Evolutionary conservation across 2,113 vertebrate genomes (phyloP), one percentile per base, ranked within the genome.

Genomic region (Tupaia tana): DNA sequence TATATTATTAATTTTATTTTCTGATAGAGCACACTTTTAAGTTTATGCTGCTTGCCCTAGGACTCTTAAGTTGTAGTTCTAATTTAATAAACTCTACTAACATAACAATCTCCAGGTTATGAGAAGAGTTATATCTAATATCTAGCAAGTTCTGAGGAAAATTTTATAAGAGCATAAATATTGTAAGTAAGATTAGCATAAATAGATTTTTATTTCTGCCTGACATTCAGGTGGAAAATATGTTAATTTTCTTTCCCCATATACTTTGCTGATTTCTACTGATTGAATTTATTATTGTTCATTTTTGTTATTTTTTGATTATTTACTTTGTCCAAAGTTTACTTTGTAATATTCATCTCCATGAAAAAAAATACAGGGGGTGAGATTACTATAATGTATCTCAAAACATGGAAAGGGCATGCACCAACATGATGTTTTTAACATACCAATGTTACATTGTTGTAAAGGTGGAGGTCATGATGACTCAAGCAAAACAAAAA

Each of bases 91-190:
- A 24, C 59, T 91, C 19, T 43, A 31, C 59, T 98, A 97, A 96
- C 98, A 91, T 43, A 70, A 92, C 90, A 70, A 88, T 97, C 34
- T 97, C 82, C 91, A 97, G 97, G 97, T 96, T 24, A 77, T 71
- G 54, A 92, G 93, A 98, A 93, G 77, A 97, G 84, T 87, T 69
- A 84, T 73, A 77, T 43, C 92, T 94, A 95, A 89, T 88, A 88
- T 74, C 75, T 79, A 94, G 66, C 61, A 95, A 96, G 58, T 73
- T 81, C 92, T n/a, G 10, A 54, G 22, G 77, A 96, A 56, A 61
- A n/a, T 54, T 86, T 97, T 89, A 29, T 61, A 31, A 63, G 1
- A 86, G 70, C 82, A 96, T 94, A 78, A 69, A 34, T n/a, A 93
- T 59, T 58, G 95, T 89, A 27, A 92, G 2, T 20, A 27, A 79